Evolutionary conservation across 92 coral and sea anemone genomes (phyloP).

Genomic region (Scolanthus callimorphus): DNA sequence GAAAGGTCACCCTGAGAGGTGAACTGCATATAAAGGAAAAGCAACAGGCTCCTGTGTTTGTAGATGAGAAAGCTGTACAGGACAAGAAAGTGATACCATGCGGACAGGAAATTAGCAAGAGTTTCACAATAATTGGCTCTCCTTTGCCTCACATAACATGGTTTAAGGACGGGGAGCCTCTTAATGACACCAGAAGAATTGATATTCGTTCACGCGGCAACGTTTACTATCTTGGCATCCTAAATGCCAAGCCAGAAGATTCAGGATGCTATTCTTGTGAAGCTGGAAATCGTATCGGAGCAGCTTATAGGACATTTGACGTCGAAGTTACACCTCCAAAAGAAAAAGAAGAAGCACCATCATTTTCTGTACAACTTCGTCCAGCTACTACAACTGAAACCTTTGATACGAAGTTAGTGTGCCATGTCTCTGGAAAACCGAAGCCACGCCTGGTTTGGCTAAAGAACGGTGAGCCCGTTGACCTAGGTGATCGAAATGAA

Average conservation of each 20-base stretch:
- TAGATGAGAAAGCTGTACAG: slow-evolving; percentile 46
- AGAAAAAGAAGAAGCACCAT: slow-evolving; percentile 48
- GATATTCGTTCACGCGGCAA: slow-evolving; percentile 62
- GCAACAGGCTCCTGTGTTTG: slow-evolving; percentile 58
- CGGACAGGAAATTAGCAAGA: slow-evolving; percentile 63
- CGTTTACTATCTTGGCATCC: slow-evolving; percentile 61
- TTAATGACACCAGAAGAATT: slow-evolving; percentile 52
- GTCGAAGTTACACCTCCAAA: slow-evolving; percentile 54
- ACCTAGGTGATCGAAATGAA: slow-evolving; percentile 54
- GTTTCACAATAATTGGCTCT: slow-evolving; percentile 67
- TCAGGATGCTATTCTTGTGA: slow-evolving; percentile 75
- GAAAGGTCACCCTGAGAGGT: slow-evolving; percentile 64
- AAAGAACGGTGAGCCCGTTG: slow-evolving; percentile 58
- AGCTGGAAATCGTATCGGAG: slow-evolving; percentile 73
- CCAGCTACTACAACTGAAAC: slow-evolving; percentile 67
- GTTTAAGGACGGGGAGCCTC: slow-evolving; percentile 70
- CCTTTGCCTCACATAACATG: slow-evolving; percentile 88
- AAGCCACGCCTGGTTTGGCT: slow-evolving; percentile 75
- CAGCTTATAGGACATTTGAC: slow-evolving; percentile 68
- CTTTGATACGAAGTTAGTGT: slow-evolving; percentile 55
- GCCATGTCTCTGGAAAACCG: slow-evolving; percentile 63
- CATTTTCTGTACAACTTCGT: slow-evolving; percentile 52
- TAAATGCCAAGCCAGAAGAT: slow-evolving; percentile 63
- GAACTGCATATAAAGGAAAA: slow-evolving; percentile 56
- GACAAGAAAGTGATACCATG: slow-evolving; percentile 29